A percentile compares a stretch with the other conserved stretches of the same genome.
These are phyloP conservation scores for Chloroceryle aenea DNA, from an alignment of 2,113 vertebrate species.

Conservation along the genomic window DNA sequence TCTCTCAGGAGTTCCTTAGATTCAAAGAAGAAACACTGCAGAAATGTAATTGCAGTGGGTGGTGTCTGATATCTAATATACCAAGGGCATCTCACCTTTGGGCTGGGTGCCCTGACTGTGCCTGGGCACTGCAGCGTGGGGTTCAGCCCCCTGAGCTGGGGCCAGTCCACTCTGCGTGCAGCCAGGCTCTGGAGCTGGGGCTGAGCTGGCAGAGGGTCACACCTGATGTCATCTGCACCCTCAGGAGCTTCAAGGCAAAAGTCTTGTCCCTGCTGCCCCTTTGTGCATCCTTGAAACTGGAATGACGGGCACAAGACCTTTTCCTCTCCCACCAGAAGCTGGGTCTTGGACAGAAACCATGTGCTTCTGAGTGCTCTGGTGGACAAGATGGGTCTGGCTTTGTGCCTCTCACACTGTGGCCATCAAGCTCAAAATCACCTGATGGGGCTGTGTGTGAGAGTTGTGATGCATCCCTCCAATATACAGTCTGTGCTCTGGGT, in stretches of 20 bases:
- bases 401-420: rapidly evolving
- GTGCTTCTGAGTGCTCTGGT: background rate
- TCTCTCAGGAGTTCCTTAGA: background rate
- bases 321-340: background rate
- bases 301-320: background rate
- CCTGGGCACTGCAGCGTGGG: rapidly evolving
- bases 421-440: background rate
- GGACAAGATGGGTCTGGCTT: background rate
- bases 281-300: background rate
- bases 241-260: background rate
- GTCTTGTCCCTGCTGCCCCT: background rate
- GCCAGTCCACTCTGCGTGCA: background rate
- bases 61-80: background rate
- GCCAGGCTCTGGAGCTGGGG: background rate
- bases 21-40: background rate
- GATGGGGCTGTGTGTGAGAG: background rate
- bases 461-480: background rate
- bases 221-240: background rate
- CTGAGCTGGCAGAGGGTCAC: background rate
- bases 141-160: background rate
- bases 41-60: background rate
- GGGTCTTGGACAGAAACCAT: background rate
- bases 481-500: background rate
- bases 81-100: rapidly evolving
- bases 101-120: background rate